Evolutionary conservation across 2,797 vertebrate genomes (phyloP).

Genomic region (Gallinago solitaria): DNA sequence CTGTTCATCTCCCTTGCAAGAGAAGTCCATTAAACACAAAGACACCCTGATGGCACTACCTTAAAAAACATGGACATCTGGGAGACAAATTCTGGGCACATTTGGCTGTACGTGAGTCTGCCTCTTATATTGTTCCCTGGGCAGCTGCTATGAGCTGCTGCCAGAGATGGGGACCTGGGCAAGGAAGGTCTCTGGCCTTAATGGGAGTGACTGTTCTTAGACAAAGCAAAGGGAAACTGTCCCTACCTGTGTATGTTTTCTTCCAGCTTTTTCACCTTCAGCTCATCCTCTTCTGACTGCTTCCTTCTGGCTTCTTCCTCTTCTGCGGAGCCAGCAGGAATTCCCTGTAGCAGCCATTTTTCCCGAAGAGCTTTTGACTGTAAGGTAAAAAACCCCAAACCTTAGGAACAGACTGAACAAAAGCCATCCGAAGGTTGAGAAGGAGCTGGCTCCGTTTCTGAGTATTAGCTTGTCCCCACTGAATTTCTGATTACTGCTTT

Average conservation of each 20-base stretch:
- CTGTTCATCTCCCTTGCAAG: background rate
- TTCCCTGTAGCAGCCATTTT: constrained; percentile 95
- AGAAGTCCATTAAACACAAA: background rate
- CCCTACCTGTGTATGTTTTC: constrained; percentile 89
- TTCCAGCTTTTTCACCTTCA: constrained; percentile 89
- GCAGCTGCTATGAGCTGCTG: background rate
- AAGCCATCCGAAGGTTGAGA: background rate
- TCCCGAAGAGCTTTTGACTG: constrained; percentile 97
- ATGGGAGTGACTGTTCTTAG: background rate
- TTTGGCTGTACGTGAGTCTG: background rate
- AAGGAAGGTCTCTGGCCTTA: background rate
- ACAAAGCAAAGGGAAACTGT: background rate
- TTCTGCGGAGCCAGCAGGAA: constrained; percentile 81
- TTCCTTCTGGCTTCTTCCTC: constrained; percentile 87
- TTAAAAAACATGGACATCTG: background rate
- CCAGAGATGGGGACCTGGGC: background rate
- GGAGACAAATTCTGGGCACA: background rate
- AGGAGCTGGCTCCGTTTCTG: background rate
- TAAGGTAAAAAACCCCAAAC: background rate
- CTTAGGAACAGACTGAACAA: background rate
- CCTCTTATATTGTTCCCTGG: background rate
- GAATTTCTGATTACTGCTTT: background rate
- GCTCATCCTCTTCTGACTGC: constrained; percentile 92
- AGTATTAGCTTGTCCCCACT: background rate
- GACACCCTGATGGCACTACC: background rate